Evolutionary conservation across 2,888 invertebrate species (phyloP), one percentile per base, ranked within the genome.

Genomic region (Villa cingulata): DNA sequence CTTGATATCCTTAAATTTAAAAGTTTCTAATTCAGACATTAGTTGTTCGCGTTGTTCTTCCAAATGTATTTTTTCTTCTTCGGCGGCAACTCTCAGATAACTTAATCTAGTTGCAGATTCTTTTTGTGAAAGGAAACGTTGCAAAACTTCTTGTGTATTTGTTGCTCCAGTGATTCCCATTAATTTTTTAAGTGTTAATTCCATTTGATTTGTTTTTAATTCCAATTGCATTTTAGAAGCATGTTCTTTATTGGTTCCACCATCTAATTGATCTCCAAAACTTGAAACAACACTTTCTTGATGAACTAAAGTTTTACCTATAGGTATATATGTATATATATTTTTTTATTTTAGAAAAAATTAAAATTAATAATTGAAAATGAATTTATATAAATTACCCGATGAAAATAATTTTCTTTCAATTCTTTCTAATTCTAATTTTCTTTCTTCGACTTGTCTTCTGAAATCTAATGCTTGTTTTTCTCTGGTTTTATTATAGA

Each of bases 141-240:
- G 76, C 45, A 86, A 74, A 1, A 88, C 86, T 58, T 86, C 82
- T 48, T 81, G 78, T 0, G 82, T 77, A 43, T 78, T 80, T 12
- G 82, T 82, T 15, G 83, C 86, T 10, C 84, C 84, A 17, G 87
- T 86, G 1, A 83, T 78, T 61, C 79, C 78, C 74, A 86, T 85
- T 0, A 88, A 71, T 54, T 78, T 78, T 53, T 81, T 80, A 61
- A 88, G 86, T 19, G 78, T 71, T 14, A 77, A 75, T 52, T 83
- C 81, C 71, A 81, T 77, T 54, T 65, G 64, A 19, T 55, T 58
- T 3, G 63, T 65, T 0, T 57, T 58, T 44, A 57, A 59, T 49
- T 64, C 61, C 15, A 65, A 54, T 46, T 66, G 64, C 0, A 62
- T 59, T 14, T 60, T 62, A 0, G 63, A 62, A 55, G 67, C 66